Percentiles rank a stretch among this genome's conserved stretches.
Conservation (phyloP, 2,797 vertebrate genomes). For the Poeciliopsis gracilis region DNA sequence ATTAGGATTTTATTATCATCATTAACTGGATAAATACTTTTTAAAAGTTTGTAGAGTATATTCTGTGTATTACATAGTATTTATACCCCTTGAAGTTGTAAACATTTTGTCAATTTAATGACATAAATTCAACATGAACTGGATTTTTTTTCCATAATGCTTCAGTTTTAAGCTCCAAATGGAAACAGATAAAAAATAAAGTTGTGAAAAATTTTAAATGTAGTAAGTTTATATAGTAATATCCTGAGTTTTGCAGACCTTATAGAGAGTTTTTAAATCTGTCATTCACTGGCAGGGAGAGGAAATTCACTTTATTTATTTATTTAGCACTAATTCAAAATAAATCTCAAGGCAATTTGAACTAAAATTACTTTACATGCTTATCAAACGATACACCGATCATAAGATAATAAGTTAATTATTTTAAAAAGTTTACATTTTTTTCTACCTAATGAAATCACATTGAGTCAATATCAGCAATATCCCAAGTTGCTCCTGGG, state of each 20-base stretch:
- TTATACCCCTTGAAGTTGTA: background rate
- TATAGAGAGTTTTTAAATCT: background rate
- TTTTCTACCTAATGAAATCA: too few species aligned
- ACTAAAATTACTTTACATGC: too few species aligned
- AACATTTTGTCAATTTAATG: background rate
- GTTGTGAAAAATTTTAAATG: background rate
- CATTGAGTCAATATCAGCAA: too few species aligned
- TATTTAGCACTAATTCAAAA: background rate
- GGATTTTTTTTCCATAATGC: background rate
- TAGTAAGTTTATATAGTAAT: background rate
- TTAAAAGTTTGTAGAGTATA: background rate
- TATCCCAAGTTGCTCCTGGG: too few species aligned
- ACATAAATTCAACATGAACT: background rate
- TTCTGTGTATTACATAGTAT: background rate
- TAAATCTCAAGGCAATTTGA: background rate
- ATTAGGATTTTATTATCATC: background rate
- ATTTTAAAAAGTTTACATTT: too few species aligned
- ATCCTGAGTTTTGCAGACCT: background rate
- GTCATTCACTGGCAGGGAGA: background rate
- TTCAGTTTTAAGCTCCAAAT: background rate
- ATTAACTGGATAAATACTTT: background rate
- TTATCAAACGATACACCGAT: too few species aligned
- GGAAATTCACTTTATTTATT: background rate
- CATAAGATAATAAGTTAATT: too few species aligned
- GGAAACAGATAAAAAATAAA: background rate